These are phyloP conservation scores for Pandemis heparana DNA, from an alignment of 2,888 invertebrate species.

Conservation along the genomic window DNA sequence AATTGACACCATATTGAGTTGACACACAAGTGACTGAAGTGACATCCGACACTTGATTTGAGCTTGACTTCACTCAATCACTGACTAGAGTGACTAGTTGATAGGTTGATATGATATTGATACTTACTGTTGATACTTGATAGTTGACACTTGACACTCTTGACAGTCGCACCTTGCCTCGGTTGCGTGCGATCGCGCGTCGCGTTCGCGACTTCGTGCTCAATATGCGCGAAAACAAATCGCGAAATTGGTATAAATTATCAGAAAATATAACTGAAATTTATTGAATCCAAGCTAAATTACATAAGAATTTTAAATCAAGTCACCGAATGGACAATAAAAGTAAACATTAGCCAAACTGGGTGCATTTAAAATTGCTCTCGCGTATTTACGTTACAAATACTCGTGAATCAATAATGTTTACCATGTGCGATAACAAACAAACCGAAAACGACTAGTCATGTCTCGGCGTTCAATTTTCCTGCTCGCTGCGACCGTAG, in stretches of 20 bases:
- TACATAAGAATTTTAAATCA: background rate
- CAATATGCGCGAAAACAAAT: conserved; percentile 32
- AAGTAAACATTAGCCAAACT: background rate
- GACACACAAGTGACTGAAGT: too few species aligned
- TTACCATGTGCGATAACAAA: conserved; percentile 31
- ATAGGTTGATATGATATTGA: too few species aligned
- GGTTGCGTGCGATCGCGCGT: too few species aligned
- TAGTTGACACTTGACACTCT: too few species aligned
- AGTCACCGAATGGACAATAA: background rate
- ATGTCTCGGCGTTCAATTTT: conserved; percentile 77
- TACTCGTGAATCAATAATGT: conserved; percentile 20
- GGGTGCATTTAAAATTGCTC: background rate
- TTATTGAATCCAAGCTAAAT: background rate
- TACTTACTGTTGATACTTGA: too few species aligned
- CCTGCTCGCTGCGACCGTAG: conserved; percentile 67
- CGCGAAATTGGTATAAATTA: background rate
- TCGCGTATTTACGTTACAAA: background rate
- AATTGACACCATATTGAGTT: too few species aligned
- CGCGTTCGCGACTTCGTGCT: background rate
- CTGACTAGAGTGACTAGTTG: too few species aligned
- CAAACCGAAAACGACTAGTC: conserved; percentile 36
- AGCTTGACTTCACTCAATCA: too few species aligned
- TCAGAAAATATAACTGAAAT: conserved; percentile 3
- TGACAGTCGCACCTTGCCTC: too few species aligned
- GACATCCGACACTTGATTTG: too few species aligned